phyloP scores from a whole-genome alignment of 2,113 vertebrate species.

The Sphaerodactylus townsendi region DNA sequence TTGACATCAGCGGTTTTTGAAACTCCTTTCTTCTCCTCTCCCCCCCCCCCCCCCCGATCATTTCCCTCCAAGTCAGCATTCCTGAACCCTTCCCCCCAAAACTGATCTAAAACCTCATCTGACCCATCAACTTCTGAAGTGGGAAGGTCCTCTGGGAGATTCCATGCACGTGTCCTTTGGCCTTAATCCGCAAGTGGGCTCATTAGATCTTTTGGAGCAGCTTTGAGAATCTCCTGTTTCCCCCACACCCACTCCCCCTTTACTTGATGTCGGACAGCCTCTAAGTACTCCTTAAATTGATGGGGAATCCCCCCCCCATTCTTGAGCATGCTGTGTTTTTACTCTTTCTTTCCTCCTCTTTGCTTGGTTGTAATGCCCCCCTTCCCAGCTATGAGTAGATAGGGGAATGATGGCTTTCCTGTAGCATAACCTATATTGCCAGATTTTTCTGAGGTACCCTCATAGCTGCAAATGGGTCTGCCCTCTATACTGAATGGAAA shows the following conservation, averaged over 20 bases:
- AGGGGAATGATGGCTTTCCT: background rate
- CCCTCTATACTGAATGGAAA: background rate
- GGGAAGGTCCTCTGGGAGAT: background rate
- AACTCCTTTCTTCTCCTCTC: background rate
- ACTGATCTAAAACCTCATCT: background rate
- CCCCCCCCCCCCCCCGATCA: too few relatives aligned
- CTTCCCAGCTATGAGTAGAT: background rate
- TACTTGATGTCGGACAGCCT: background rate
- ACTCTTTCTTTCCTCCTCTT: background rate
- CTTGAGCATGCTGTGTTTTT: background rate
- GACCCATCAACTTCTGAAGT: background rate
- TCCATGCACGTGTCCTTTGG: background rate
- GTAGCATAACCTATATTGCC: background rate
- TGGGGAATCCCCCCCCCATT: background rate
- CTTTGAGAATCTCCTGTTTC: background rate
- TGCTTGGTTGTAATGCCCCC: background rate
- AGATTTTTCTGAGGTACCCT: background rate
- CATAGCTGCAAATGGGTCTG: background rate
- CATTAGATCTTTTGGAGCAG: background rate
- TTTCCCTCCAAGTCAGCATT: background rate
- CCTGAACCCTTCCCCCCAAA: background rate
- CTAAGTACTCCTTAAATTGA: background rate
- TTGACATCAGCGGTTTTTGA: background rate
- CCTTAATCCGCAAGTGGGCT: slow-evolving; percentile 6
- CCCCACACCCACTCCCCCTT: background rate